Conservation (phyloP, 2,797 vertebrate genomes). For the Zonotrichia albicollis region DNA sequence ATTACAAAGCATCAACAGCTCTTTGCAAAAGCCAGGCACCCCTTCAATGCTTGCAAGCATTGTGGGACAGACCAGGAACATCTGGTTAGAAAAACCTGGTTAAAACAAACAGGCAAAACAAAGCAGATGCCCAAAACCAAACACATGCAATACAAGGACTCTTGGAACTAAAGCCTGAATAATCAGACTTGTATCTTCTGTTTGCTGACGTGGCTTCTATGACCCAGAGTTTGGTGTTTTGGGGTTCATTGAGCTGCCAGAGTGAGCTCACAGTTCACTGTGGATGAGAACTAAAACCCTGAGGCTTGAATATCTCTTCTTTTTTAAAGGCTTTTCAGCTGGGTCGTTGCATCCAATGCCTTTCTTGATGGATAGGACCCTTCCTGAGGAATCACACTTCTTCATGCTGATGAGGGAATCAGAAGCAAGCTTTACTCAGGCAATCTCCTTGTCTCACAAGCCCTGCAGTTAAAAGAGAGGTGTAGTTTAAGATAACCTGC, state of each 20-base stretch:
- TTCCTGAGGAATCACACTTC: not conserved
- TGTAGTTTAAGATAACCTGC: not conserved
- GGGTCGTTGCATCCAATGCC: rapidly evolving
- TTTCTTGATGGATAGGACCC: not conserved
- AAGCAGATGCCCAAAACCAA: not conserved
- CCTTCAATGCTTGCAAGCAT: not conserved
- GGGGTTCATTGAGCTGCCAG: not conserved
- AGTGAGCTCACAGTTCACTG: not conserved
- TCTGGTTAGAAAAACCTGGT: not conserved
- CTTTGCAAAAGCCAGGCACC: not conserved
- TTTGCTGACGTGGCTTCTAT: rapidly evolving
- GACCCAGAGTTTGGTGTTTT: not conserved
- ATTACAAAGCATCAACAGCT: not conserved
- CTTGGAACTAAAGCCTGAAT: not conserved
- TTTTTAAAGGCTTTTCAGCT: not conserved
- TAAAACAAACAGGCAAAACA: not conserved
- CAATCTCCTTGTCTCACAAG: not conserved
- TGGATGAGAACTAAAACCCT: not conserved
- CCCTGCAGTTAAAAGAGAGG: not conserved
- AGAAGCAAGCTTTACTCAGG: not conserved
- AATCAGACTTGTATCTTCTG: not conserved
- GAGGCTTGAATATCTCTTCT: not conserved
- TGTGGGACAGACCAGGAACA: not conserved
- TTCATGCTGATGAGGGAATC: not conserved
- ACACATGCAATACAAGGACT: not conserved